phyloP scores from a whole-genome alignment of 1,140 invertebrate genomes.

The Ostrea denselamellosa region DNA sequence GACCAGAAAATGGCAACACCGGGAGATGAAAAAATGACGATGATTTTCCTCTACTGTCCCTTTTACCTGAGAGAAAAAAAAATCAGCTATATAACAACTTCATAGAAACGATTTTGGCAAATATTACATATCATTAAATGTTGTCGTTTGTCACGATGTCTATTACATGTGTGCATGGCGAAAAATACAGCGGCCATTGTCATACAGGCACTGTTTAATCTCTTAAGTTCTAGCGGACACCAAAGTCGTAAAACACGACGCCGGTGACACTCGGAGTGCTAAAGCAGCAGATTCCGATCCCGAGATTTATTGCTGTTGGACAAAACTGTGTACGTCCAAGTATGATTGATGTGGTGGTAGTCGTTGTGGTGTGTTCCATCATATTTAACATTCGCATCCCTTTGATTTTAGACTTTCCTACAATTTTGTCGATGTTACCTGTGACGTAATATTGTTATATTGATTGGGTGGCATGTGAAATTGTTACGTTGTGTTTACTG shows the following conservation, averaged over 20 bases:
- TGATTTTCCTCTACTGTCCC: not conserved
- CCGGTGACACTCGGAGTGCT: not conserved
- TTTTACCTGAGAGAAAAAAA: not conserved
- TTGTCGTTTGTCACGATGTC: not conserved
- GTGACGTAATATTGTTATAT: too few species aligned
- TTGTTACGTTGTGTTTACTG: too few species aligned
- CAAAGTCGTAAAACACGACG: not conserved
- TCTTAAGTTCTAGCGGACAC: not conserved
- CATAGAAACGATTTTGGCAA: too few species aligned
- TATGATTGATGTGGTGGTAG: not conserved
- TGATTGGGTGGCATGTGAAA: too few species aligned
- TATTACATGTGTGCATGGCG: not conserved
- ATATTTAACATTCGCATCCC: too few species aligned
- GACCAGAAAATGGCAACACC: not conserved
- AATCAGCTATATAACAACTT: too few species aligned
- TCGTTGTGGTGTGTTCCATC: too few species aligned
- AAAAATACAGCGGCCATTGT: not conserved
- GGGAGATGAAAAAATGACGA: not conserved
- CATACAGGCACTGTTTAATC: not conserved
- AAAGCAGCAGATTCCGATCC: not conserved
- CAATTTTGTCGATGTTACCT: too few species aligned
- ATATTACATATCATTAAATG: too few species aligned
- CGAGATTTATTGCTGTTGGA: conserved; percentile 1
- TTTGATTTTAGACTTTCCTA: too few species aligned
- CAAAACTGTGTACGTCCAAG: not conserved